A percentile compares a stretch with the other conserved stretches of the same genome.
Conservation (phyloP, 2,113 vertebrate species). For the Potamarius usumacintae region DNA sequence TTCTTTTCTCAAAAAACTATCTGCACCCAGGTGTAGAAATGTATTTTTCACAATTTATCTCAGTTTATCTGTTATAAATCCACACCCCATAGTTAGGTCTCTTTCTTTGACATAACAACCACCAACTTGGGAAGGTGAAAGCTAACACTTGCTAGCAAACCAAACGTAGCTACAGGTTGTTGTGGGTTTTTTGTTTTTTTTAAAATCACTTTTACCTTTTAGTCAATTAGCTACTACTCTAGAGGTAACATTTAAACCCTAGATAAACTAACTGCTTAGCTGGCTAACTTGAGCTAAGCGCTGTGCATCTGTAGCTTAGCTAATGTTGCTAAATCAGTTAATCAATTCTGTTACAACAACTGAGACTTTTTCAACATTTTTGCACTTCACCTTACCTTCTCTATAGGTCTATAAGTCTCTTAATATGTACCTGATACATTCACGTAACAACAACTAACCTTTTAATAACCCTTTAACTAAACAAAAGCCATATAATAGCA, state of each 20-base stretch:
- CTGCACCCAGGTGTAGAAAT: background rate
- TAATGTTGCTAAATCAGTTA: background rate
- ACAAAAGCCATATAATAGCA: background rate
- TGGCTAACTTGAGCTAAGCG: background rate
- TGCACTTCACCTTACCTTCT: background rate
- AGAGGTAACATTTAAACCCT: background rate
- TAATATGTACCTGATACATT: background rate
- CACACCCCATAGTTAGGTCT: background rate
- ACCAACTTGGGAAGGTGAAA: background rate
- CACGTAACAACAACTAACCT: background rate
- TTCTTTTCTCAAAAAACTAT: background rate
- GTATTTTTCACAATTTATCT: background rate
- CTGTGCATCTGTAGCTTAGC: background rate
- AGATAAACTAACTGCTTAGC: background rate
- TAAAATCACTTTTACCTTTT: background rate
- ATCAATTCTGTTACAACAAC: background rate
- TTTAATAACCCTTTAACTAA: background rate
- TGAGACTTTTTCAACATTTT: background rate
- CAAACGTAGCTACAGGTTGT: background rate
- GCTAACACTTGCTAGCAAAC: background rate
- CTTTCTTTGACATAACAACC: background rate
- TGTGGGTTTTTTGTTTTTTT: no score
- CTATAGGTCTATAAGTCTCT: background rate
- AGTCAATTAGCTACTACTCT: background rate
- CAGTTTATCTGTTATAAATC: background rate